These are phyloP conservation scores for Helobdella robusta DNA, from an alignment of 2,888 invertebrate species.

Conservation along the genomic window DNA sequence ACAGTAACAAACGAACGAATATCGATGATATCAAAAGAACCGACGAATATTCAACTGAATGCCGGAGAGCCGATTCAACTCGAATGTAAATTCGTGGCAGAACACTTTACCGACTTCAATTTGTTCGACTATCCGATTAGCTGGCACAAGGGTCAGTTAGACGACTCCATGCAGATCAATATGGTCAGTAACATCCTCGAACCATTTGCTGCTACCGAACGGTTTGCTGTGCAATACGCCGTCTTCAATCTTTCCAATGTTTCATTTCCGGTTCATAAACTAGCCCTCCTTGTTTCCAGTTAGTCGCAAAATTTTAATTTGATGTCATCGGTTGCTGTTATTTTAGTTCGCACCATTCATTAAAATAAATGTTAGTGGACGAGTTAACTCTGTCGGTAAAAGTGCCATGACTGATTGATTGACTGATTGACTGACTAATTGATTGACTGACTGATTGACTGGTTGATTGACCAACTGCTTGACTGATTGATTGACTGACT, in stretches of 20 bases:
- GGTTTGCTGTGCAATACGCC: constrained; percentile 7
- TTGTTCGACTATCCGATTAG: constrained; percentile 21
- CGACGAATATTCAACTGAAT: constrained; percentile 11
- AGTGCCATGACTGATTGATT: no score
- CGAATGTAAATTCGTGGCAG: constrained; percentile 13
- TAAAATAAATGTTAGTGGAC: no score
- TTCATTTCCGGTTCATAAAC: not conserved
- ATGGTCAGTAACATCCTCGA: constrained; percentile 23
- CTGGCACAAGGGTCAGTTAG: constrained; percentile 17
- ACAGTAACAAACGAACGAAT: no score
- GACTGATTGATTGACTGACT: no score
- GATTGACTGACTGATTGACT: no score
- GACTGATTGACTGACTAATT: no score
- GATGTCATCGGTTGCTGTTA: no score
- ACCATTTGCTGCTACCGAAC: constrained; percentile 12
- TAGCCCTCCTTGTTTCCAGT: constrained; percentile 5
- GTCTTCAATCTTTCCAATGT: constrained; percentile 6
- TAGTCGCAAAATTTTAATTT: no score
- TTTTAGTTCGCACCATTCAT: no score
- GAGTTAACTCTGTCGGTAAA: no score
- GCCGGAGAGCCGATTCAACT: constrained; percentile 9
- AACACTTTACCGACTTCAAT: constrained; percentile 14
- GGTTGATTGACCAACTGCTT: no score
- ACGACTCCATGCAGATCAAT: constrained; percentile 18
- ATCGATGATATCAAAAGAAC: no score